Conservation (phyloP, 1,140 invertebrate genomes). For the Coenobita brevimanus region DNA sequence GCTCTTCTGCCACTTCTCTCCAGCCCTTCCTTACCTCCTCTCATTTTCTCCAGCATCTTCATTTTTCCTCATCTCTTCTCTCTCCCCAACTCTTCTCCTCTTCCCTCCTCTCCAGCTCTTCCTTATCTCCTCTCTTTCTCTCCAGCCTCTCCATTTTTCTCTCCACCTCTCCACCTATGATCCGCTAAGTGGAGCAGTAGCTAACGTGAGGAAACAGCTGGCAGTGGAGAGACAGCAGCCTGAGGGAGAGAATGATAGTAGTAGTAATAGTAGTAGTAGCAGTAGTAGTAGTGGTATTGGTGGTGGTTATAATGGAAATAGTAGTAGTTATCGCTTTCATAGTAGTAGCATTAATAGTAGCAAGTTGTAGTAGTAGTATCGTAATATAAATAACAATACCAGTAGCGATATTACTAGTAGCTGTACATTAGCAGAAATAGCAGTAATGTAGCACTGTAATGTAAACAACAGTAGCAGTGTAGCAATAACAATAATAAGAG, state of each 20-base stretch:
- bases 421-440: neutral
- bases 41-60: neutral
- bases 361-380: no score
- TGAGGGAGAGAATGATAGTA: slow-evolving; percentile 73
- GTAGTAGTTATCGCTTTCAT: no score
- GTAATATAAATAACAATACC: no score
- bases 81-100: neutral
- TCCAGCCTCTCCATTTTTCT: neutral
- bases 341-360: no score
- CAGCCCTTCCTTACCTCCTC: neutral
- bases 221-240: slow-evolving; percentile 91
- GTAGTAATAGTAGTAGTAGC: no score
- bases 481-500: neutral
- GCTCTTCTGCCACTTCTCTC: neutral
- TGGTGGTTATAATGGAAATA: no score
- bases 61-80: neutral
- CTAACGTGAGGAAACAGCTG: slow-evolving; percentile 87
- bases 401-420: no score
- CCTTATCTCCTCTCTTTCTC: neutral
- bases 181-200: slow-evolving; percentile 79
- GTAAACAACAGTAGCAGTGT: neutral
- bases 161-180: neutral
- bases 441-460: neutral
- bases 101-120: no score
- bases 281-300: no score